Evolutionary conservation across 2,113 vertebrate species (phyloP), one percentile per base, ranked within the genome.

Genomic region (Epinephelus lanceolatus): DNA sequence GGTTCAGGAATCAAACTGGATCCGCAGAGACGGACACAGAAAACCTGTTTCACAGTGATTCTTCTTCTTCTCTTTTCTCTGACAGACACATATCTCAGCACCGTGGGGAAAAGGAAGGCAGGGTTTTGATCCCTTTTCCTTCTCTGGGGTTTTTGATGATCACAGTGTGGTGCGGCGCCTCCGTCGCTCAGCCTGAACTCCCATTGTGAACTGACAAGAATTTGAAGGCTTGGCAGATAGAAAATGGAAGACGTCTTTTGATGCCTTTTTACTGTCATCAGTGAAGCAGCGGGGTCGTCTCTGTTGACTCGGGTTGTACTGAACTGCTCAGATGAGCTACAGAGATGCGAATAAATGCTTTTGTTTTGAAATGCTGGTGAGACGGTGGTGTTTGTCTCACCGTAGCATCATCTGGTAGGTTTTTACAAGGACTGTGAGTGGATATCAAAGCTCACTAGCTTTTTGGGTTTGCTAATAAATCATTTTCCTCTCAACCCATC

Each of bases 251-350:
- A 42, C 14, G 0, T 56, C 66, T 42, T 78, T 52, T 72, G 40
- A 69, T 67, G 70, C 51, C 47, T 27, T 25, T 40, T 47, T 0
- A 23, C 4, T 55, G 55, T 47, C 17, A 30, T 62, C 62, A 11
- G 18, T n/a, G 56, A 21, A 63, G 71, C 71, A n/a, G 76, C 23
- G 4, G 76, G 57, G 23, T 71, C 71, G 56, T 63, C 11, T 7
- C 14, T 6, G 56, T 33, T 2, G 40, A 12, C 27, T 4, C 0
- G 21, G n/a, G 1, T 53, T 17, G 27, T 71, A 49, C 57, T 5
- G 15, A 55, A n/a, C 45, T 37, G 8, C 57, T 59, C 52, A 6
- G 74, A 63, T n/a, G 8, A 62, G 4, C 7, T 14, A 3, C 25
- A 47, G 15, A 12, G 42, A 42, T 2, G 0, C 2, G 1, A 47